Evolutionary conservation across 2,888 invertebrate genomes (phyloP).

Genomic region (Antitype chi): DNA sequence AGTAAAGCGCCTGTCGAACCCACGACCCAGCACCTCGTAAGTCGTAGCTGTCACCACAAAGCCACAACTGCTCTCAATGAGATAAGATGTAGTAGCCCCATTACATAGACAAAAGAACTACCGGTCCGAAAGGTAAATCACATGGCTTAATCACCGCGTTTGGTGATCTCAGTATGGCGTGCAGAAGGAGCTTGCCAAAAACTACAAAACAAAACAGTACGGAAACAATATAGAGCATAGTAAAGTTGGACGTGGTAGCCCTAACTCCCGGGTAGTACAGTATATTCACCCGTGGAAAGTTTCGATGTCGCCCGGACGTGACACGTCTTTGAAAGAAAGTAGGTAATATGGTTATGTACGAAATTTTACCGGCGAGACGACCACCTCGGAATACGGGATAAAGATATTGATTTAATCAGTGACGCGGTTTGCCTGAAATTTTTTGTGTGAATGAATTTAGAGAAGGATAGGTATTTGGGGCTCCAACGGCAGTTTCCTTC

Average conservation of each 20-base stretch:
- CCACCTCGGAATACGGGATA: conserved; percentile 54
- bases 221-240: neutral
- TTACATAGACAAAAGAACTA: neutral
- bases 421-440: conserved; percentile 12
- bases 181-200: conserved; percentile 33
- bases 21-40: too few relatives aligned
- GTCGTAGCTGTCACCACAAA: too few relatives aligned
- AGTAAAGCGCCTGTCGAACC: too few relatives aligned
- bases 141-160: neutral
- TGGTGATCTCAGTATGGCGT: conserved; percentile 28
- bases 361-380: conserved; percentile 51
- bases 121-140: neutral
- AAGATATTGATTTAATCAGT: conserved; percentile 56
- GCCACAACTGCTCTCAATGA: too few relatives aligned
- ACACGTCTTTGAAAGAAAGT: conserved; percentile 60
- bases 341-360: conserved; percentile 57
- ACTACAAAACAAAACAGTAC: conserved; percentile 16
- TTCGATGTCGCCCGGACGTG: conserved; percentile 60
- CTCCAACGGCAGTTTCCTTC: neutral
- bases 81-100: neutral
- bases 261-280: conserved; percentile 52
- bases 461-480: neutral
- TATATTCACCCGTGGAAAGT: conserved; percentile 60
- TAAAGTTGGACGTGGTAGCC: conserved; percentile 45
- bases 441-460: conserved; percentile 14